Evolutionary conservation across 2,113 vertebrate genomes (phyloP), one percentile per base, ranked within the genome.

Genomic region (Phaetusa simplex): DNA sequence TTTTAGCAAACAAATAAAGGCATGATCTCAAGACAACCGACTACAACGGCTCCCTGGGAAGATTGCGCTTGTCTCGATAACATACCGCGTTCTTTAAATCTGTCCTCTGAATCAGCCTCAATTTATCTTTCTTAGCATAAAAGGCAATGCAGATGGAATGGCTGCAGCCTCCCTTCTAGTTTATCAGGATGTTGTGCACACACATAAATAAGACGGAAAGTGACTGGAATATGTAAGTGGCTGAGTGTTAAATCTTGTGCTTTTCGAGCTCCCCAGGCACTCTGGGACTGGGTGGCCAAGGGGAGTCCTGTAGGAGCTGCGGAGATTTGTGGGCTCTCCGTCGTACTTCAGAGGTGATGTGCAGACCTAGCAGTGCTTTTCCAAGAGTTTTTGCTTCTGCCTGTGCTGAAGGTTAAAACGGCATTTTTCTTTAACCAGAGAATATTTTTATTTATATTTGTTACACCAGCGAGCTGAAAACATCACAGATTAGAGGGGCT

Each of bases 1-100:
- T 96, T 96, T 96, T 77, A 82, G 92, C 89, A 84, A 95, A 67
- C 86, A 76, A 90, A 95, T 94, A 67, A 92, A 94, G 86, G 56
- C 91, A 69, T 76, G 82, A 79, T 96, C 89, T 93, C 66, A 67
- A 80, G 94, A 94, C 83, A 97, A 15, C 53, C 70, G 26, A 14
- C 61, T 92, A 84, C 92, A 81, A 43, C 19, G 30, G 84, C 95
- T 97, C 94, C 96, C 97, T 71, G 84, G 96, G 92, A 97, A 91
- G 92, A 87, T 86, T 86, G 87, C 5, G 12, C 95, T 97, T 97
- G 93, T 97, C 96, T 97, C 13, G 11, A 91, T 97, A 97, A 97
- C 85, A 17, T 81, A 90, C 77, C 88, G 61, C 9, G 5, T 90
- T 94, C 93, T 88, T 82, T 96, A 96, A 97, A 97, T 97, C 97